Evolutionary conservation across 1,140 invertebrate genomes (phyloP).

Genomic region (Achroia grisella): DNA sequence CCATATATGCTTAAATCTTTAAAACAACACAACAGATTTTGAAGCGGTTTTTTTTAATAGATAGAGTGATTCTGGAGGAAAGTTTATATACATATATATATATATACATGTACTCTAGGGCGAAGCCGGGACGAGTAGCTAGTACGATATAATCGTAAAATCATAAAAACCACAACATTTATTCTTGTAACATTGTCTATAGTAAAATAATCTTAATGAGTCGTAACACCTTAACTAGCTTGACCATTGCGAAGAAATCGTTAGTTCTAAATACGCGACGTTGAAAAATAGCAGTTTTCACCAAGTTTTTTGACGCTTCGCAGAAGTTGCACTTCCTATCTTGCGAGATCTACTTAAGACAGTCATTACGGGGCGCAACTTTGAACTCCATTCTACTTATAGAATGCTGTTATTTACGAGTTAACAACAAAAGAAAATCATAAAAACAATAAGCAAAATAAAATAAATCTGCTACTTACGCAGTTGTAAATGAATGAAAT

Average conservation of each 20-base stretch:
- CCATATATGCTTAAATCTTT: too few species aligned
- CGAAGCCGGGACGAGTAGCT: too few species aligned
- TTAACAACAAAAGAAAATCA: conserved; percentile 10
- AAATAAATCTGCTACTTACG: conserved; percentile 63
- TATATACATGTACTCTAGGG: too few species aligned
- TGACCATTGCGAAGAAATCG: conserved; percentile 31
- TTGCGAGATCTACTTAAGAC: conserved; percentile 24
- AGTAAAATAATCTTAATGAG: conserved; percentile 19
- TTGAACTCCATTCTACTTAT: conserved; percentile 20
- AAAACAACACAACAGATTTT: too few species aligned
- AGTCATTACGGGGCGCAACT: conserved; percentile 31
- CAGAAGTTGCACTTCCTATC: conserved; percentile 22
- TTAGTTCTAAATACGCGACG: conserved; percentile 36
- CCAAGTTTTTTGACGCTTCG: conserved; percentile 36
- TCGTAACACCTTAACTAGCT: conserved; percentile 16
- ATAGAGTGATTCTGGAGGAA: too few species aligned
- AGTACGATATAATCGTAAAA: too few species aligned
- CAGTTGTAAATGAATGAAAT: conserved; percentile 46
- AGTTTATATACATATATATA: too few species aligned
- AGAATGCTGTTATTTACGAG: conserved; percentile 6
- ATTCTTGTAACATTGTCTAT: conserved; percentile 3
- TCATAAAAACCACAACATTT: too few species aligned
- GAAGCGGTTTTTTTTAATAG: too few species aligned
- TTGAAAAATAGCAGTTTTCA: conserved; percentile 49
- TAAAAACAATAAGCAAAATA: conserved; percentile 30